Evolutionary conservation across 64 coral and sea anemone genomes (phyloP).

Genomic region (Pocillopora damicornis): DNA sequence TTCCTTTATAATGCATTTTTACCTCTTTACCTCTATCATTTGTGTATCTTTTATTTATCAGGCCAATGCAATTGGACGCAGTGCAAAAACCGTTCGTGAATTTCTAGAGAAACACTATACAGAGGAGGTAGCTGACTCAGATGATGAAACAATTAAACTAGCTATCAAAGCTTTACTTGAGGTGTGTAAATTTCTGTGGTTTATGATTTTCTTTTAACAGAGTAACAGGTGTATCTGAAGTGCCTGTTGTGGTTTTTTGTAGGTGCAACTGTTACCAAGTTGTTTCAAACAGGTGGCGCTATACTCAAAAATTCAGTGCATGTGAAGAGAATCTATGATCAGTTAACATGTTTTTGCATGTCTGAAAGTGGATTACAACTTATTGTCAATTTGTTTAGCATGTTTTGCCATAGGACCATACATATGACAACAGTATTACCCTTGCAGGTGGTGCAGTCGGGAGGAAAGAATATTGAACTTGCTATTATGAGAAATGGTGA

Average conservation of each 20-base stretch:
- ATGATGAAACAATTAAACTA: constrained; percentile 95
- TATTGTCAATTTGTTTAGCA: not conserved
- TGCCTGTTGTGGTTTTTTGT: too few species aligned
- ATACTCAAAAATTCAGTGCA: too few species aligned
- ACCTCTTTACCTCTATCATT: not conserved
- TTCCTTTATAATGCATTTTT: not conserved
- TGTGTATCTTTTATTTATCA: constrained; percentile 31
- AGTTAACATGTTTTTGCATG: too few species aligned
- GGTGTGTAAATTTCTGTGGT: constrained; percentile 27
- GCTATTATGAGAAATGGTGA: constrained; percentile 96
- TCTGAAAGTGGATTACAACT: not conserved
- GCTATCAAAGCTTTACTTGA: constrained; percentile 95
- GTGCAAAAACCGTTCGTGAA: constrained; percentile 97
- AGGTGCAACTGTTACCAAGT: too few species aligned
- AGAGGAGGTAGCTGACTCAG: constrained; percentile 82
- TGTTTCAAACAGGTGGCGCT: too few species aligned
- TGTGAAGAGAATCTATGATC: too few species aligned
- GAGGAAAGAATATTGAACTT: constrained; percentile 95
- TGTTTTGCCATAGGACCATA: not conserved
- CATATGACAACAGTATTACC: too few species aligned
- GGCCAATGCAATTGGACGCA: constrained; percentile 97
- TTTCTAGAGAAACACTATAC: constrained; percentile 98
- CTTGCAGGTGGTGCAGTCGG: constrained; percentile 90
- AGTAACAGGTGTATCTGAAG: too few species aligned
- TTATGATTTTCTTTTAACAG: not conserved